A percentile compares a stretch with the other conserved stretches of the same genome.
phyloP scores from a whole-genome alignment of 2,113 vertebrate species.

The Sitta europaea region DNA sequence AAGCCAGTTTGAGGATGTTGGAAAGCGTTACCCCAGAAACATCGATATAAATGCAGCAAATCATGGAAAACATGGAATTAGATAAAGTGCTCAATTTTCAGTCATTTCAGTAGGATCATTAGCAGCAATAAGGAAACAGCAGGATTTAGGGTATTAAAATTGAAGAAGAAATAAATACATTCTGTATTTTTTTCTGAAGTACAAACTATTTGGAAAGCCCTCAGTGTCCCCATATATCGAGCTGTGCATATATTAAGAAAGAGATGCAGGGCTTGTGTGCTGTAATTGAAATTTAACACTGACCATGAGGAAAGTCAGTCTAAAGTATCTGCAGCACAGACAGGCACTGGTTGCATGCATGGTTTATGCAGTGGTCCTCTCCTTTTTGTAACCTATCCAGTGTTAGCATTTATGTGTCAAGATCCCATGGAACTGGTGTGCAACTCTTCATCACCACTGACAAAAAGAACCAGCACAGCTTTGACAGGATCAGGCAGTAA shows the following conservation, averaged over 20 bases:
- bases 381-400: not conserved
- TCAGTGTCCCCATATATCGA: not conserved
- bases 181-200: not conserved
- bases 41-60: not conserved
- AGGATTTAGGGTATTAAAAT: not conserved
- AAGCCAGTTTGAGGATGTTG: not conserved
- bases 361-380: not conserved
- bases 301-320: not conserved
- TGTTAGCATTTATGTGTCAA: not conserved
- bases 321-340: not conserved
- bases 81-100: constrained; percentile 19
- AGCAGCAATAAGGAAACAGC: not conserved
- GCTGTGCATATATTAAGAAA: not conserved
- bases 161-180: not conserved
- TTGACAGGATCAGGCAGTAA: not conserved
- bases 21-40: not conserved
- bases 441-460: not conserved
- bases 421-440: not conserved
- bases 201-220: not conserved
- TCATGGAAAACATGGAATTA: not conserved
- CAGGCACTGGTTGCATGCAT: not conserved
- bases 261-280: not conserved
- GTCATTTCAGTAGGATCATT: not conserved
- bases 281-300: not conserved
- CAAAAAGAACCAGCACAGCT: not conserved